Conservation (phyloP, 1,140 invertebrate species). For the Matsumurasca onukii region DNA sequence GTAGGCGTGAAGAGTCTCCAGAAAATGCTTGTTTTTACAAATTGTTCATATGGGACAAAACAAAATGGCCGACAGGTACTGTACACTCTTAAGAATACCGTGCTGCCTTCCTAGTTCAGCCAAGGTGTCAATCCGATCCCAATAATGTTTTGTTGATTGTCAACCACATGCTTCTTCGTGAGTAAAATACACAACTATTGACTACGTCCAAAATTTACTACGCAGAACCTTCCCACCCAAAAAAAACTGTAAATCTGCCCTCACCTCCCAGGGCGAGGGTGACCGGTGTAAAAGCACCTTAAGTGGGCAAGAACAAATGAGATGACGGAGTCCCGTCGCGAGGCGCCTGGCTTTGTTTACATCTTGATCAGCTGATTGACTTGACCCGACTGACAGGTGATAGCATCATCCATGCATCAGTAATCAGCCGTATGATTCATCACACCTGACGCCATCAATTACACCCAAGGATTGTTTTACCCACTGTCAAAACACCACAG, state of each 20-base stretch:
- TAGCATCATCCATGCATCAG: conserved; percentile 18
- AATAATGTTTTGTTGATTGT: no score
- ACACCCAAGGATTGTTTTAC: not conserved
- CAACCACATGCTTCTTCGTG: no score
- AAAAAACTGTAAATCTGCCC: not conserved
- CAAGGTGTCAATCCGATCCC: no score
- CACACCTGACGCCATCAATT: not conserved
- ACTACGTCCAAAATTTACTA: no score
- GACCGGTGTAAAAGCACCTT: not conserved
- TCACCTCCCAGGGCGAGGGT: not conserved
- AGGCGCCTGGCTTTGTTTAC: conserved; percentile 16
- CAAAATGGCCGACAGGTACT: no score
- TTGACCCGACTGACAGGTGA: conserved; percentile 8
- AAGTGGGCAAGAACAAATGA: not conserved
- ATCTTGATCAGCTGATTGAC: conserved; percentile 25
- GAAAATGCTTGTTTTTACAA: no score
- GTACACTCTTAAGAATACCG: no score
- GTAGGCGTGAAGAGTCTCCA: no score
- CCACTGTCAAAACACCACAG: conserved; percentile 17
- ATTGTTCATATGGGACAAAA: no score
- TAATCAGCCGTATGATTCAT: conserved; percentile 20
- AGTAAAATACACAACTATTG: no score
- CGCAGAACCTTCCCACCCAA: no score
- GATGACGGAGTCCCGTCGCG: not conserved
- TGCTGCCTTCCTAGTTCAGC: no score